A percentile compares a stretch with the other conserved stretches of the same genome.
These are phyloP conservation scores for Mamestra configurata DNA, from an alignment of 1,140 invertebrate species.

Conservation along the genomic window DNA sequence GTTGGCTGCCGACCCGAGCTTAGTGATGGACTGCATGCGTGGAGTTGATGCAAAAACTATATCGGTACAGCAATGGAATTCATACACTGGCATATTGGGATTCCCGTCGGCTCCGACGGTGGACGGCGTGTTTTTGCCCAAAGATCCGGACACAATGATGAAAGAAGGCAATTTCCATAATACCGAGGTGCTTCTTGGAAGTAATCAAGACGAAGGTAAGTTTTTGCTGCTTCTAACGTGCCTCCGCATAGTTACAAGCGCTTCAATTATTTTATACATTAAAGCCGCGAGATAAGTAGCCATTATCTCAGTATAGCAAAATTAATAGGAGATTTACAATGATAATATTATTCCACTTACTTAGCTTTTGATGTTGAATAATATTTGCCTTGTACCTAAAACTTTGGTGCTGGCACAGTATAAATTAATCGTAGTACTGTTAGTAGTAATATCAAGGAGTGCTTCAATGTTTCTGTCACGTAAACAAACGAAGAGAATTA, in stretches of 20 bases:
- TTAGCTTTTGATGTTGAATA: neutral
- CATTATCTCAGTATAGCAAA: neutral
- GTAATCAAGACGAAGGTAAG: conserved; percentile 96
- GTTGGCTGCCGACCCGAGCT: conserved; percentile 89
- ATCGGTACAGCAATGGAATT: conserved; percentile 96
- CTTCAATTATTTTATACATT: conserved; percentile 26
- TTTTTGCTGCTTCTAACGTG: conserved; percentile 49
- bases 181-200: conserved; percentile 95
- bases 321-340: conserved; percentile 13
- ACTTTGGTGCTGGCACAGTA: neutral
- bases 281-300: conserved; percentile 8
- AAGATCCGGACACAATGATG: conserved; percentile 94
- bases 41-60: conserved; percentile 94
- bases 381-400: neutral
- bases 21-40: conserved; percentile 96
- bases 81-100: conserved; percentile 95
- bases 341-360: conserved; percentile 10
- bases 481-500: neutral
- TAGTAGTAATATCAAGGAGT: conserved; percentile 12
- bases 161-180: conserved; percentile 94
- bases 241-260: conserved; percentile 7
- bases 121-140: conserved; percentile 94
- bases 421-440: conserved; percentile 8
- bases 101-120: conserved; percentile 96
- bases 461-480: neutral